Percentiles rank a stretch among this genome's conserved stretches.
phyloP scores from a whole-genome alignment of 2,113 vertebrate species.

The Callospermophilus lateralis region DNA sequence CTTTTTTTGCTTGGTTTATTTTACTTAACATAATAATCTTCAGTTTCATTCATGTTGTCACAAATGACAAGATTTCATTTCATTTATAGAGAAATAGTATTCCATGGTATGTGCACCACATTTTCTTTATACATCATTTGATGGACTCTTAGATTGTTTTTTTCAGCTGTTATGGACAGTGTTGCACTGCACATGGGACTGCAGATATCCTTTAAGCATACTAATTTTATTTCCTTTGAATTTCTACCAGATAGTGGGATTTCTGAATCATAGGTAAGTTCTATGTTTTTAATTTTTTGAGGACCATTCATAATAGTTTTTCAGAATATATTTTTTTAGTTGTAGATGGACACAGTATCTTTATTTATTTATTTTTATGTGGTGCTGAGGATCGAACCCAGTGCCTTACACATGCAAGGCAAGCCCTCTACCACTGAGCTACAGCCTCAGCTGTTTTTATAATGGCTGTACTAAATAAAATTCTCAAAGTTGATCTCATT shows the following conservation, averaged over 20 bases:
- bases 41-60: background rate
- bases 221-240: background rate
- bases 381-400: too few relatives aligned
- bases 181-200: background rate
- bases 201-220: background rate
- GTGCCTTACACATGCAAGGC: too few relatives aligned
- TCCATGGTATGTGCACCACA: background rate
- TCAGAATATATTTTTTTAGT: too few relatives aligned
- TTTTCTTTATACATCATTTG: background rate
- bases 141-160: background rate
- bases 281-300: background rate
- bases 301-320: background rate
- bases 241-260: background rate
- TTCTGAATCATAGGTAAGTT: background rate
- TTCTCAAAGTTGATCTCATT: background rate
- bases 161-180: background rate
- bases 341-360: too few relatives aligned
- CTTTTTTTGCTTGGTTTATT: background rate
- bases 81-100: background rate
- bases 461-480: background rate
- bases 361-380: too few relatives aligned
- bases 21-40: background rate
- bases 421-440: too few relatives aligned
- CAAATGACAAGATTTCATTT: background rate
- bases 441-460: too few relatives aligned